Evolutionary conservation across 92 coral and sea anemone species (phyloP).

Genomic region (Palythoa caribaeorum): DNA sequence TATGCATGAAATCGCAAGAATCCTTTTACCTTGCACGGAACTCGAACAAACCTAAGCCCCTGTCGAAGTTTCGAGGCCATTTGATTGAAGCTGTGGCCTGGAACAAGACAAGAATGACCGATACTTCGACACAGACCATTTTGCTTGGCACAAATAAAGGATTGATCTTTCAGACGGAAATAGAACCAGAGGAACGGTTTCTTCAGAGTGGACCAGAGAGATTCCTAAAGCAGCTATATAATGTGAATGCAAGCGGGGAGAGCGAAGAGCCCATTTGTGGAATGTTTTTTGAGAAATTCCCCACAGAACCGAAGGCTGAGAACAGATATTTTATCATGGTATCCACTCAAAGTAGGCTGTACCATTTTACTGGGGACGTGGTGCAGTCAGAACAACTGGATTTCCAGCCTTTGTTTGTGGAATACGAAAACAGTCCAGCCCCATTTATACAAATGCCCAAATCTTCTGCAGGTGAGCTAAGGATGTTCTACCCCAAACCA

Average conservation of each 20-base stretch:
- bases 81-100: slow-evolving; percentile 94
- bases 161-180: slow-evolving; percentile 89
- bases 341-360: slow-evolving; percentile 92
- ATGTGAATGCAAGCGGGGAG: slow-evolving; percentile 85
- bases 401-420: slow-evolving; percentile 85
- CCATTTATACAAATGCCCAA: slow-evolving; percentile 96
- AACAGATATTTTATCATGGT: slow-evolving; percentile 91
- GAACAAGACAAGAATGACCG: slow-evolving; percentile 94
- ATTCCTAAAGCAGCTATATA: slow-evolving; percentile 90
- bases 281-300: slow-evolving; percentile 95
- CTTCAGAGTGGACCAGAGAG: slow-evolving; percentile 93
- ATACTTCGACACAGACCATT: slow-evolving; percentile 93
- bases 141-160: slow-evolving; percentile 94
- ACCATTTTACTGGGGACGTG: slow-evolving; percentile 94
- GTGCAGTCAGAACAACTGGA: slow-evolving; percentile 78
- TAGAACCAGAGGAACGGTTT: slow-evolving; percentile 95
- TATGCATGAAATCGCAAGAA: slow-evolving; percentile 93
- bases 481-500: slow-evolving; percentile 84
- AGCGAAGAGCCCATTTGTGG: slow-evolving; percentile 88
- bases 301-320: slow-evolving; percentile 81
- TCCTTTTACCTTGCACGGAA: slow-evolving; percentile 90
- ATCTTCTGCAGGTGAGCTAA: slow-evolving; percentile 72
- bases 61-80: slow-evolving; percentile 89
- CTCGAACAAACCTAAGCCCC: slow-evolving; percentile 90
- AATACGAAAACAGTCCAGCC: slow-evolving; percentile 92